Evolutionary conservation across 2,888 invertebrate genomes (phyloP).

Genomic region (Aromia moschata): DNA sequence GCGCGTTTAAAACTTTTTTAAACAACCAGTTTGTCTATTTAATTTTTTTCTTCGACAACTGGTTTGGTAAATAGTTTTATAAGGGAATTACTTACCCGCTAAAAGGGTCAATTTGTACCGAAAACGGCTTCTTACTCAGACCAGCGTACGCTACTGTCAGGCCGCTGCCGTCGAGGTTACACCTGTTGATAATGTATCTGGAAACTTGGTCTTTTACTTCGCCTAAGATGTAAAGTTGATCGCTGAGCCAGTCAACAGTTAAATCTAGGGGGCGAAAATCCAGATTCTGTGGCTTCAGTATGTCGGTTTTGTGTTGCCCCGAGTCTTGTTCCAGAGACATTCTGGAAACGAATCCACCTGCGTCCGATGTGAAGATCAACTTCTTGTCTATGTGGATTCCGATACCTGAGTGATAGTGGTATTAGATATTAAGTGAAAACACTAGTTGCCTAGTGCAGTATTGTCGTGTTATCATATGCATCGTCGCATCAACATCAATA

Average conservation of each 20-base stretch:
- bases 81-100: conserved; percentile 74
- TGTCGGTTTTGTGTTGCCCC: conserved; percentile 61
- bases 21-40: too few relatives aligned
- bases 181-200: conserved; percentile 79
- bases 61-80: neutral
- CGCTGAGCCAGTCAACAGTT: conserved; percentile 90
- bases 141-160: conserved; percentile 77
- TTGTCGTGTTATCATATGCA: too few relatives aligned
- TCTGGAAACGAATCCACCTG: conserved; percentile 65
- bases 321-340: conserved; percentile 64
- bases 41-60: neutral
- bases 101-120: conserved; percentile 90
- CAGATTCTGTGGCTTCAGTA: conserved; percentile 69
- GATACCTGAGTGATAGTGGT: too few relatives aligned
- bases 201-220: conserved; percentile 66
- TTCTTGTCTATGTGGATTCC: conserved; percentile 79
- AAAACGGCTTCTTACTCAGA: conserved; percentile 75
- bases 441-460: too few relatives aligned
- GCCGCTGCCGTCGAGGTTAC: conserved; percentile 77
- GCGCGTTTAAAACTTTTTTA: too few relatives aligned
- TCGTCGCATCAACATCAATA: too few relatives aligned
- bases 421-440: too few relatives aligned
- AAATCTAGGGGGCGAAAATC: conserved; percentile 75
- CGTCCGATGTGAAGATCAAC: conserved; percentile 81
- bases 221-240: conserved; percentile 83